These are phyloP conservation scores for Acromyrmex echinatior DNA, from an alignment of 1,140 invertebrate genomes.

Conservation along the genomic window DNA sequence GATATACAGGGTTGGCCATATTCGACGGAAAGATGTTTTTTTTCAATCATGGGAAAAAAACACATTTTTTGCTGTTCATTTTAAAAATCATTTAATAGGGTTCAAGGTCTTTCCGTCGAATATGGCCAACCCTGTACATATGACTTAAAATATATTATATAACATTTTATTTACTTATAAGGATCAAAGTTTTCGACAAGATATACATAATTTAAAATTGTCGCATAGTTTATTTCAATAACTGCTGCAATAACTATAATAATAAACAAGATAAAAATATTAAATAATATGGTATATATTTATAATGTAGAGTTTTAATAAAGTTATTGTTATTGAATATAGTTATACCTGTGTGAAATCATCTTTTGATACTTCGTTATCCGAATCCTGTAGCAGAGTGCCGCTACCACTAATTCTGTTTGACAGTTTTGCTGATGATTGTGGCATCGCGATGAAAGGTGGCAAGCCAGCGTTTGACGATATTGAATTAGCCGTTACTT, in stretches of 20 bases:
- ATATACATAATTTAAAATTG: too few relatives aligned
- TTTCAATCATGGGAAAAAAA: too few relatives aligned
- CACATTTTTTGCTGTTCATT: too few relatives aligned
- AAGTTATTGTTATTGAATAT: not conserved
- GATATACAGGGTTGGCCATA: too few relatives aligned
- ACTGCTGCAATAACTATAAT: not conserved
- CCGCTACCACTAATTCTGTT: slow-evolving; percentile 83
- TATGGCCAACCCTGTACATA: not conserved
- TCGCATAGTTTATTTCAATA: not conserved
- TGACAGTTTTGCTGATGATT: slow-evolving; percentile 81
- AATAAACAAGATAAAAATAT: not conserved
- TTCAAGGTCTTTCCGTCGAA: too few relatives aligned
- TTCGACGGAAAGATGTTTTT: too few relatives aligned
- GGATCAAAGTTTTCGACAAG: too few relatives aligned
- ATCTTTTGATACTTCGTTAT: slow-evolving; percentile 83
- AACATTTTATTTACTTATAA: not conserved
- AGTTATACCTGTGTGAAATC: slow-evolving; percentile 80
- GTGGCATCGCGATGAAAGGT: slow-evolving; percentile 84
- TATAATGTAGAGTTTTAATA: not conserved
- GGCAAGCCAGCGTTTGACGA: slow-evolving; percentile 76
- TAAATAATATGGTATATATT: not conserved
- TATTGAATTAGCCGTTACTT: slow-evolving; percentile 21
- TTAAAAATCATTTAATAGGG: too few relatives aligned
- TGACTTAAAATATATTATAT: not conserved
- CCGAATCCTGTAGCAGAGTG: slow-evolving; percentile 79